These are phyloP conservation scores for Agrilus biguttatus DNA, from an alignment of 2,888 invertebrate species.

Conservation along the genomic window DNA sequence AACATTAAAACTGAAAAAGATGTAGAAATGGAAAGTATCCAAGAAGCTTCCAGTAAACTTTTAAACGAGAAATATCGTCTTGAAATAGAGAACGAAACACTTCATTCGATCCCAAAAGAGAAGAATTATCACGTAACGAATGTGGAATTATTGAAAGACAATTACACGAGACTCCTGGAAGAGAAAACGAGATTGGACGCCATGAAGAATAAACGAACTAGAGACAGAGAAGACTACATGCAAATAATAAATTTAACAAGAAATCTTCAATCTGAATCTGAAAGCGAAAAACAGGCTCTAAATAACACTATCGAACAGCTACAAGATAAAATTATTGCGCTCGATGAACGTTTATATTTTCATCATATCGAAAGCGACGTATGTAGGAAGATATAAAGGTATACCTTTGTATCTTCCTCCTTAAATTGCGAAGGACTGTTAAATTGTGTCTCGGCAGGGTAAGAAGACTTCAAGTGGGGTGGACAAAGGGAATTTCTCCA, in stretches of 20 bases:
- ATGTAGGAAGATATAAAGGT: too few relatives aligned
- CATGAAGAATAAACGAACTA: conserved; percentile 23
- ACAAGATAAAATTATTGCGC: background rate
- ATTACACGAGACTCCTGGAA: conserved; percentile 27
- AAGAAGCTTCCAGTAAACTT: conserved; percentile 21
- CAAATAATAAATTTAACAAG: conserved; percentile 14
- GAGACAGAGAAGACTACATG: conserved; percentile 27
- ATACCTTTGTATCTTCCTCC: too few relatives aligned
- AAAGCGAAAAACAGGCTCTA: background rate
- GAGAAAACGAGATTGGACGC: conserved; percentile 27
- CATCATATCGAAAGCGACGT: too few relatives aligned
- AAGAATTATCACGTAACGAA: conserved; percentile 16
- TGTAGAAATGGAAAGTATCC: conserved; percentile 15
- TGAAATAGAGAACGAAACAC: conserved; percentile 21
- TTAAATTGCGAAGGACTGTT: too few relatives aligned
- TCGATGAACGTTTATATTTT: background rate
- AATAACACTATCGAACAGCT: background rate
- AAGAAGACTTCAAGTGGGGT: too few relatives aligned
- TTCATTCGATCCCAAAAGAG: conserved; percentile 18
- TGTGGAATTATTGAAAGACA: conserved; percentile 21
- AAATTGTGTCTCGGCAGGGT: too few relatives aligned
- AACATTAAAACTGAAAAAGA: conserved; percentile 7
- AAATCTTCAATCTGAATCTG: background rate
- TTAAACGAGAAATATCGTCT: conserved; percentile 22
- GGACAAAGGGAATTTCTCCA: too few relatives aligned